Evolutionary conservation across 2,888 invertebrate genomes (phyloP), one percentile per base, ranked within the genome.

Genomic region (Drosophila cognata): DNA sequence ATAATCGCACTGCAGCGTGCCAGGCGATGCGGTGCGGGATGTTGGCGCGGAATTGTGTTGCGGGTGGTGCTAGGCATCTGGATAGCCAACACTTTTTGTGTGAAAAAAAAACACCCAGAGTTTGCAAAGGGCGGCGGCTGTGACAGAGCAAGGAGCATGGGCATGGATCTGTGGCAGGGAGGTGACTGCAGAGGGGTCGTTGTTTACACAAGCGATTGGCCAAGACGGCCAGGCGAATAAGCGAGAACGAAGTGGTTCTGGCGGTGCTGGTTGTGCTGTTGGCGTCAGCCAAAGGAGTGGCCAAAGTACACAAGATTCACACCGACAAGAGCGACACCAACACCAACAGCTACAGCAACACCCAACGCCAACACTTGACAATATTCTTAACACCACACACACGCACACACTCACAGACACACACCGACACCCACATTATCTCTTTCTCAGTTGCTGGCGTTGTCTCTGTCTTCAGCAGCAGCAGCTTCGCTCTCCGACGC

Each of bases 201-300:
- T 92, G 91, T 93, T 93, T 93, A 91, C 93, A 91, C 91, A 92
- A 91, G 88, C 92, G 93, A 93, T 93, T 93, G 93, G 93, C 91
- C 92, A 91, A 92, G 84, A 82, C 88, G 65, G 38, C 38, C 63
- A 62, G 59, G 56, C 89, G 58, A 62, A 57, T 36, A 67, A 41
- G 53, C 62, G 53, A n/a, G 38, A 29, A 52, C 28, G 36, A 25
- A 29, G 53, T 36, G 60, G 51, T 16, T n/a, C 51, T 50, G 61
- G 38, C 43, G 11, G 48, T 48, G 60, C 46, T 41, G 48, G 25
- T 11, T 29, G 16, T 56, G 55, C n/a, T 56, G 55, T 55, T 56
- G 67, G 73, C 71, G 77, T 62, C 74, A 59, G 78, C 72, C 80
- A 83, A 92, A 92, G 92, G 92, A 92, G 92, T 92, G 92, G 92